Conservation (phyloP, 2,113 vertebrate species). For the Datnioides undecimradiatus region DNA sequence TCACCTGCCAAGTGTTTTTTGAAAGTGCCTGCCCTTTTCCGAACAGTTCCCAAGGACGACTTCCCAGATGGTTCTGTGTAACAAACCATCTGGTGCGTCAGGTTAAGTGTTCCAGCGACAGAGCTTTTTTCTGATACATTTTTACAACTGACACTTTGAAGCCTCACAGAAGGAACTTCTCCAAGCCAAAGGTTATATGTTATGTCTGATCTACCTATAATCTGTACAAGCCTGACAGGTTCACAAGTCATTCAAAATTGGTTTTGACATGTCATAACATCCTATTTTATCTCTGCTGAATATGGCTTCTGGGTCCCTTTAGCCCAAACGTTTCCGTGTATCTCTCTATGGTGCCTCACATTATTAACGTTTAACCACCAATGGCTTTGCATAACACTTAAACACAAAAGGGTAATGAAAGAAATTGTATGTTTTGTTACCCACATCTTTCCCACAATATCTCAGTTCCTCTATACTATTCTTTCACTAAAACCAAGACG, state of each 20-base stretch:
- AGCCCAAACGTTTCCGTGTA: neutral
- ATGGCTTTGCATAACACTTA: too few species aligned
- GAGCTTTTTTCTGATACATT: neutral
- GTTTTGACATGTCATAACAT: neutral
- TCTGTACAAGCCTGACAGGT: neutral
- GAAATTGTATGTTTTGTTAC: neutral
- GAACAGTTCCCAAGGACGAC: too few species aligned
- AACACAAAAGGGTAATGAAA: neutral
- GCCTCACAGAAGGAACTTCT: neutral
- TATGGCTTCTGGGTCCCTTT: neutral
- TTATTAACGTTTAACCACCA: neutral
- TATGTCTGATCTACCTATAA: neutral
- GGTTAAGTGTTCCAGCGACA: neutral
- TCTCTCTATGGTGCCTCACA: neutral
- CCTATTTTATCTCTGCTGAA: too few species aligned
- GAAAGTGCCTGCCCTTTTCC: too few species aligned
- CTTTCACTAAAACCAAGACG: neutral
- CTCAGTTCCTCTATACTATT: neutral
- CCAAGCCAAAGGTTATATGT: neutral
- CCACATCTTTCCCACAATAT: neutral
- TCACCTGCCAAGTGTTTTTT: too few species aligned
- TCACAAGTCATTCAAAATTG: neutral
- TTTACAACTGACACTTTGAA: neutral
- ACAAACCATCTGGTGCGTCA: too few species aligned
- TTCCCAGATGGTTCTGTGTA: too few species aligned